These are phyloP conservation scores for Melinaea marsaeus DNA, from an alignment of 2,888 invertebrate species.

Conservation along the genomic window DNA sequence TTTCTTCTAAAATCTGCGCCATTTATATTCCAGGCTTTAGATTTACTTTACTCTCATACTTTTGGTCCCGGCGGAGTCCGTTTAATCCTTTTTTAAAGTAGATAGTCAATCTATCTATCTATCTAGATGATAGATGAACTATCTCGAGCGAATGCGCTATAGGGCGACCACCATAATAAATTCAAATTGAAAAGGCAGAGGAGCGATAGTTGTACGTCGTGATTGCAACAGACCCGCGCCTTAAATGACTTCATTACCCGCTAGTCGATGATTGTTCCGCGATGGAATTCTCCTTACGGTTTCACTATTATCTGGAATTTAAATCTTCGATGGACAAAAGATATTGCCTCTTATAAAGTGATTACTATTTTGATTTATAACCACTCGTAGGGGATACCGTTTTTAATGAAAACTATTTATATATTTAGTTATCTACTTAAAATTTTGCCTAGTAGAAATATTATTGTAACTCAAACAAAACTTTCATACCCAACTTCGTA, in stretches of 20 bases:
- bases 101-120: not conserved
- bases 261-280: slow-evolving; percentile 1
- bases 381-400: not conserved
- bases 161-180: not conserved
- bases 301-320: slow-evolving; percentile 5
- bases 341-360: not conserved
- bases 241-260: slow-evolving; percentile 6
- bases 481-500: not conserved
- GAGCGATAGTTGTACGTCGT: not conserved
- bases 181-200: slow-evolving; percentile 7
- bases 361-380: not conserved
- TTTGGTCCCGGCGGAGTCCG: not conserved
- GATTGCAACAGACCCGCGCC: slow-evolving; percentile 4
- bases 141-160: not conserved
- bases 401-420: no score
- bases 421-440: no score
- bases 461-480: not conserved
- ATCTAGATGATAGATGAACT: not conserved
- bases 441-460: no score
- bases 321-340: slow-evolving; percentile 2
- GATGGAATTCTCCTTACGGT: not conserved
- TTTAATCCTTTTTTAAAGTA: not conserved
- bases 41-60: not conserved
- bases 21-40: not conserved
- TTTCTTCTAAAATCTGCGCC: not conserved